Base-by-base conservation (phyloP, 2,797 vertebrate species). In the Emydoidea blandingii region DNA sequence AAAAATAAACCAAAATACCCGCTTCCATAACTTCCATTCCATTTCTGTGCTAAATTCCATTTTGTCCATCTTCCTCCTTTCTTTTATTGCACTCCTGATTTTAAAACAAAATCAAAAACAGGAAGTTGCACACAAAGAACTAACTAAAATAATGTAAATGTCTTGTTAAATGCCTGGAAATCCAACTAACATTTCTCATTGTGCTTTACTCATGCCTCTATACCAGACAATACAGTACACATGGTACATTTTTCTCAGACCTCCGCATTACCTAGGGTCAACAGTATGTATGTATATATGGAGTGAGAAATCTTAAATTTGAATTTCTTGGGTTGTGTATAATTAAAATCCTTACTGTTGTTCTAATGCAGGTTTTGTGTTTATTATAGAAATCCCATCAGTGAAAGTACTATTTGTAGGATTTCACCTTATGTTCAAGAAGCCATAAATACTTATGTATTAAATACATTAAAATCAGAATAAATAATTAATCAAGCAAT, bases 371-470 rank as follows among this genome's bases (percentile, higher is more conserved):
- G 83, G 89, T 88, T 97, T 95, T 94, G 95, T 95, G 27, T 78
- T 47, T 78, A 49, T 78, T 78, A 47, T 29, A 78, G 74, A 78
- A 44, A 78, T 76, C 95, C 68, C 74, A 54, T 86, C 79, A 93
- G 90, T 94, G 85, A 86, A 88, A 86, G 88, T 8, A 3, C 85
- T 96, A 34, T 91, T 27, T 2, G 10, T 53, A 92, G 54, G 76
- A 47, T 94, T 95, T 97, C 92, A 94, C 95, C 93, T 97, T 93
- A 90, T 92, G 83, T 96, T 96, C 92, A 97, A 95, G 86, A 95
- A 97, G 54, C 52, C 78, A 96, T 96, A 95, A 87, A 89, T 95
- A 89, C 95, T 96, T 92, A 95, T 92, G 72, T 96, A 96, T 95
- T 97, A 93, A 96, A 97, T 97, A 94, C 92, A 89, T 88, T 88